Conservation (phyloP, 2,113 vertebrate genomes). For the Martes martes region DNA sequence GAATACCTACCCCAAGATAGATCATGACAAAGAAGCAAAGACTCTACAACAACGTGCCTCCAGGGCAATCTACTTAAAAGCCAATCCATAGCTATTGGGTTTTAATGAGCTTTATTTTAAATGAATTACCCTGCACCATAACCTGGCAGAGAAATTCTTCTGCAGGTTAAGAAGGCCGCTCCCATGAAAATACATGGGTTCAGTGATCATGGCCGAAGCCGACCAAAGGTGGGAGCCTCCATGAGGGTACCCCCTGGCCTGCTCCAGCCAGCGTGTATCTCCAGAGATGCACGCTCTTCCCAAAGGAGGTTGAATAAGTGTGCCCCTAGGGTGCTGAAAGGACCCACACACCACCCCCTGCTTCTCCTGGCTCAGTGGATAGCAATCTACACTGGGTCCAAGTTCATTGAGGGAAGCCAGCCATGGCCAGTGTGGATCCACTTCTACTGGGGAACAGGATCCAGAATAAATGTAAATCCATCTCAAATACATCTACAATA, state of each 20-base stretch:
- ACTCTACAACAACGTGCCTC: neutral
- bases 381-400: neutral
- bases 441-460: neutral
- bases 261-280: neutral
- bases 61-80: neutral
- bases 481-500: neutral
- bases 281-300: neutral
- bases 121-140: neutral
- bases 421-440: neutral
- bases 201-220: neutral
- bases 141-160: neutral
- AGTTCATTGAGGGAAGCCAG: neutral
- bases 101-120: neutral
- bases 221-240: neutral
- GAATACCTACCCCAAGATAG: constrained; percentile 37
- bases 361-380: neutral
- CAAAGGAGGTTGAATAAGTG: neutral
- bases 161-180: neutral
- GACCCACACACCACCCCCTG: neutral
- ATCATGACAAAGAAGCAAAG: neutral
- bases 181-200: neutral
- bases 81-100: neutral
- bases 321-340: neutral
- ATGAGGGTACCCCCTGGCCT: neutral
- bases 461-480: neutral